These are phyloP conservation scores for Muraenolepis orangiensis DNA, from an alignment of 2,797 vertebrate species.

Conservation along the genomic window DNA sequence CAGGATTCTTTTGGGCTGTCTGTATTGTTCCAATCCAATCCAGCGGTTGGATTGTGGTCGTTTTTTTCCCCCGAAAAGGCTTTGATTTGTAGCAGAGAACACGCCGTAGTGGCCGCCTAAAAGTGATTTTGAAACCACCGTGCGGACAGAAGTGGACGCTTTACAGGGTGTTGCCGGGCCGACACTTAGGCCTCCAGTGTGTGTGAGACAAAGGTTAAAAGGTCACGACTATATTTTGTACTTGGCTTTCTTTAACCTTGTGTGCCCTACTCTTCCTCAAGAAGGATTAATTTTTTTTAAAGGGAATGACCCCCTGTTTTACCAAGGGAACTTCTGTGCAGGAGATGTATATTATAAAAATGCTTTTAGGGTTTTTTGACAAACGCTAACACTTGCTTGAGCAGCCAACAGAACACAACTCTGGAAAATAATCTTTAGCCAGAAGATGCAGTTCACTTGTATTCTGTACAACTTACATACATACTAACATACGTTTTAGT, in stretches of 20 bases:
- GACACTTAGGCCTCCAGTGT: constrained; percentile 18
- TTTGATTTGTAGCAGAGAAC: constrained; percentile 45
- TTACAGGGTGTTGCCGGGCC: constrained; percentile 38
- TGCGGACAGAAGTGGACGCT: constrained; percentile 38
- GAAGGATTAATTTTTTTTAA: constrained; percentile 7
- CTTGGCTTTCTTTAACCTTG: neutral
- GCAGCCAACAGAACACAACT: neutral
- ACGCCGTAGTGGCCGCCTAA: constrained; percentile 44
- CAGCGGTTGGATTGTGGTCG: constrained; percentile 45
- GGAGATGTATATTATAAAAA: too few species aligned
- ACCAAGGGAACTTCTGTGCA: neutral
- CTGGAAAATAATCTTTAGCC: neutral
- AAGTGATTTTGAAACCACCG: constrained; percentile 43
- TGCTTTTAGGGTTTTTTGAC: neutral
- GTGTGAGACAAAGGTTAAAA: constrained; percentile 47
- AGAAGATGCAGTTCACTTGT: neutral
- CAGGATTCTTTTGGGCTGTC: constrained; percentile 21
- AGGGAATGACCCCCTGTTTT: neutral
- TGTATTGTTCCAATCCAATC: constrained; percentile 60
- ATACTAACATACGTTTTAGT: neutral
- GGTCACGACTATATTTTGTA: constrained; percentile 32
- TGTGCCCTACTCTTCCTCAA: constrained; percentile 4
- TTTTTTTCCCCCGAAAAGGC: constrained; percentile 7
- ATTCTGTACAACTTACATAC: neutral
- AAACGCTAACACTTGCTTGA: neutral